A percentile compares a stretch with the other conserved stretches of the same genome.
phyloP scores from a whole-genome alignment of 2,888 invertebrate genomes.

The Nesidiocoris tenuis region DNA sequence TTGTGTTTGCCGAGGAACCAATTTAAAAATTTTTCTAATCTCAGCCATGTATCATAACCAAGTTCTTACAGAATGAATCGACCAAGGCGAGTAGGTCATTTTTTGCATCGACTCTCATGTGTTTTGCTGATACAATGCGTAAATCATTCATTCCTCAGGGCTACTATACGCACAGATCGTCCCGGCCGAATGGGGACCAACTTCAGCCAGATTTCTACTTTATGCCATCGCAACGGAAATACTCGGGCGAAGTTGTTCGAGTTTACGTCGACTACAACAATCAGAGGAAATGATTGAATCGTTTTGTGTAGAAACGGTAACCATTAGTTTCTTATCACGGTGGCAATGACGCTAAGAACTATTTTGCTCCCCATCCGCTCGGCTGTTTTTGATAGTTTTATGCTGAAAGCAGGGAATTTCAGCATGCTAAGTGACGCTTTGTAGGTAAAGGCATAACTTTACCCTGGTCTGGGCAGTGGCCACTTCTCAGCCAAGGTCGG shows the following conservation, averaged over 20 bases:
- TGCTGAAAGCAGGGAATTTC: not conserved
- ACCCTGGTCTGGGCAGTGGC: too few species aligned
- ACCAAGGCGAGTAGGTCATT: too few species aligned
- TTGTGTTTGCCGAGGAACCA: too few species aligned
- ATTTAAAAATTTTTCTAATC: too few species aligned
- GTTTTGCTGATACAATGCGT: too few species aligned
- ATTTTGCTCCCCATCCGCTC: not conserved
- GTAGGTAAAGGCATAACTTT: too few species aligned
- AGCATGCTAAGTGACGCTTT: too few species aligned
- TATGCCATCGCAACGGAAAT: conserved; percentile 91
- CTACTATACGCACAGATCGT: conserved; percentile 53
- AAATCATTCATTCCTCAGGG: too few species aligned
- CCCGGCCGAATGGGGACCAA: conserved; percentile 51
- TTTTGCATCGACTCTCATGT: too few species aligned
- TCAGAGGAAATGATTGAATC: conserved; percentile 57
- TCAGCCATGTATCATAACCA: too few species aligned
- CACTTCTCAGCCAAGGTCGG: too few species aligned
- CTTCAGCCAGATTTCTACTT: conserved; percentile 87
- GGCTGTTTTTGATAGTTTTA: not conserved
- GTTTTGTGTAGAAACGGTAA: not conserved
- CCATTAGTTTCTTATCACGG: not conserved
- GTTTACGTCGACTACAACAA: conserved; percentile 81
- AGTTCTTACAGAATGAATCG: too few species aligned
- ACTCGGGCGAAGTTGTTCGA: conserved; percentile 85
- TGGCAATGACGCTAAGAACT: not conserved